Evolutionary conservation across 1,140 invertebrate genomes (phyloP), one percentile per base, ranked within the genome.

Genomic region (Drosophila pseudoananassae): DNA sequence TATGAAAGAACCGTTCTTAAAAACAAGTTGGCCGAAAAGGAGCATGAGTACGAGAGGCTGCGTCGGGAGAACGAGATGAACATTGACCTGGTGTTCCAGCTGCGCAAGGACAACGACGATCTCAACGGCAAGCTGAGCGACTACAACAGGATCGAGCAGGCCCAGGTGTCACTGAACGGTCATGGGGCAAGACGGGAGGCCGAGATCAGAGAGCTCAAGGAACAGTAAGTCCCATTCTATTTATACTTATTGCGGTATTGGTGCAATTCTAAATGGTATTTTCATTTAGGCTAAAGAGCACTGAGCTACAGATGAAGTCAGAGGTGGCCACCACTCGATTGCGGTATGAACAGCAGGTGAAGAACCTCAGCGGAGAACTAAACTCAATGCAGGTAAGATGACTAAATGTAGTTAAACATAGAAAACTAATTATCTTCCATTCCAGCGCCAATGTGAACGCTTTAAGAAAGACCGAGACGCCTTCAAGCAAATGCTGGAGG

Each of bases 391-490:
- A 98, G 91, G 94, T 94, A 60, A 96, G 20, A 9, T 17, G 3
- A 1, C 6, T 14, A 15, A 12, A 3, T 1, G 3, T 31, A 10
- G 3, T 6, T 12, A n/a, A 17, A 4, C 5, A 23, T 4, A 20
- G 33, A 1, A 6, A 1, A 45, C 33, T 36, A 12, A 10, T 6
- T 20, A 40, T 40, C 0, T 9, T 0, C 5, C 0, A 15, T 8
- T 3, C 2, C 2, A 92, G 90, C 90, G 91, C 2, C 91, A 92
- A 80, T 92, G 91, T 49, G 91, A 92, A 69, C 76, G 96, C 78
- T 97, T 98, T 84, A 97, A 97, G 87, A 93, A 96, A 59, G 98
- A 99, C 92, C 94, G 97, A 40, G 97, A 98, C 87, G 96, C 96
- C 27, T 98, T 97, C 78, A 97, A 97, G 75, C 97, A 98, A 87